Conservation (phyloP, 2,113 vertebrate species). For the Chloebia gouldiae region DNA sequence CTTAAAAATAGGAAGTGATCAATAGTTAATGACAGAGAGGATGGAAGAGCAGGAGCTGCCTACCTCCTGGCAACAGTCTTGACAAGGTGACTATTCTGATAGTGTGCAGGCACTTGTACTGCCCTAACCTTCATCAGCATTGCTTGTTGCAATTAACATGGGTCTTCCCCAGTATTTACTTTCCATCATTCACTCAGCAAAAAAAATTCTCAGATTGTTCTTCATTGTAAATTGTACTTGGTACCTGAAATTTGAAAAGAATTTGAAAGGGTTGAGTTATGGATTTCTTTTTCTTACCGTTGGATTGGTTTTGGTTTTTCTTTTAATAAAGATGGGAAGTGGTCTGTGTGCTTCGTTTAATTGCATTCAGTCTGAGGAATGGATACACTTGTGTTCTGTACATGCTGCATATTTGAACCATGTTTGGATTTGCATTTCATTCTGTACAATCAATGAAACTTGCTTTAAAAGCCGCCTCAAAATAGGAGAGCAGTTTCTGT, state of each 20-base stretch:
- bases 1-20: slow-evolving; percentile 44
- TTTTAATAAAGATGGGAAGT: background rate
- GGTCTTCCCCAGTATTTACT: background rate
- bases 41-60: background rate
- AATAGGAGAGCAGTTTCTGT: background rate
- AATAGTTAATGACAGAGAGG: background rate
- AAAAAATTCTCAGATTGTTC: background rate
- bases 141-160: slow-evolving; percentile 34
- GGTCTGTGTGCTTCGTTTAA: background rate
- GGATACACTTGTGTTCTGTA: background rate
- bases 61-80: background rate
- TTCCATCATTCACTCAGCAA: background rate
- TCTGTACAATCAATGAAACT: background rate
- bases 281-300: background rate
- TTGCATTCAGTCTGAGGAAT: background rate
- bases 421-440: background rate
- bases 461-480: background rate
- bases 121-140: background rate
- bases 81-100: slow-evolving; percentile 24
- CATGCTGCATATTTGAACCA: background rate
- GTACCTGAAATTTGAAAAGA: background rate
- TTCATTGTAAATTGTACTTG: background rate
- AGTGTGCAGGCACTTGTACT: background rate
- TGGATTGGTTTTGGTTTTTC: background rate
- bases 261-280: background rate